Base-by-base conservation (phyloP, 2,888 invertebrate genomes). In the Petrophora chlorosata region DNA sequence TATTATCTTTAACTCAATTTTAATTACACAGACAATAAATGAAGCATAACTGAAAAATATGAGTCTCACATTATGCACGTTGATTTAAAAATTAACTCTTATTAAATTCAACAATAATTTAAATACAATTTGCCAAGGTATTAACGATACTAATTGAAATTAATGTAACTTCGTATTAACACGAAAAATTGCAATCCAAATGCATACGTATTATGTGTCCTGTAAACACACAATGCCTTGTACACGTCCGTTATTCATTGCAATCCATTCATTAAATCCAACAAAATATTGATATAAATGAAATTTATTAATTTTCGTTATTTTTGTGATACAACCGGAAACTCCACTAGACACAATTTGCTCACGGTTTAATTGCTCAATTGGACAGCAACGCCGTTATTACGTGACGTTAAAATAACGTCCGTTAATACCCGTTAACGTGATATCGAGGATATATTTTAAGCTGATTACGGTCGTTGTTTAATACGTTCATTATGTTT, bases 381-480 rank as follows among this genome's bases (percentile, higher is more conserved):
- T 53, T 28, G 38, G 19, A 43, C 10, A 38, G 34, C 41, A 49
- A 46, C 35, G 49, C 30, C 42, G 34, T 43, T 43, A 51, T 46
- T 35, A 30, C 45, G 35, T 16, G 40, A 10, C 36, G 43, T 51
- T 51, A 45, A 50, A 52, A 48, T 57, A 40, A 51, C 52, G 48
- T 35, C 26, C 16, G 42, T 56, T 48, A 53, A 51, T 53, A 53
- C 47, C 32, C 35, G 49, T 53, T 23, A 38, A 49, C 46, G 44
- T 32, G 36, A 22, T 52, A 51, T 43, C 45, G 50, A 38, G 42
- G 23, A 34, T 43, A 58, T 53, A 51, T 50, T 56, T 53, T 56
- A 56, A 51, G 51, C 59, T 49, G 51, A 54, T 59, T 56, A 47
- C 35, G 36, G 48, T 23, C 29, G 30, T 46, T 35, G 42, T 40